phyloP scores from a whole-genome alignment of 2,797 vertebrate species.

The Meriones psammophilus region DNA sequence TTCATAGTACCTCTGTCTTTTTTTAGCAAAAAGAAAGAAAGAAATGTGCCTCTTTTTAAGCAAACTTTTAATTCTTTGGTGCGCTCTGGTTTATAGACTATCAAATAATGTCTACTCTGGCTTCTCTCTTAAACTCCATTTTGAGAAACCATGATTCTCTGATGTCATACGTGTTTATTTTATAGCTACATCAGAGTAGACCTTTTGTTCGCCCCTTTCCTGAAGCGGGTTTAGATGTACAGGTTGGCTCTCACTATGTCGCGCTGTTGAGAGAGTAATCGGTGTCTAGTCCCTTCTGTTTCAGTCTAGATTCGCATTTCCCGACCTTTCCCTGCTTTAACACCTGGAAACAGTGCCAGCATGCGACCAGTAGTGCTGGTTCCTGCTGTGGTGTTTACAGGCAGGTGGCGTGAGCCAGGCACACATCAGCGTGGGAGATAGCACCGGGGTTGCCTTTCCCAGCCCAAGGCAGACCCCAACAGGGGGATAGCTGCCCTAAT shows the following conservation, averaged over 20 bases:
- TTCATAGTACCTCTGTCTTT: slow-evolving; percentile 32
- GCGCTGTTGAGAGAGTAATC: neutral
- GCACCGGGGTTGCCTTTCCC: neutral
- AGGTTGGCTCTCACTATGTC: slow-evolving; percentile 19
- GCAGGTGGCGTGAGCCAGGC: neutral
- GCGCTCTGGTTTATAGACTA: slow-evolving; percentile 20
- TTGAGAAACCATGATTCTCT: slow-evolving; percentile 20
- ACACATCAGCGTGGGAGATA: neutral
- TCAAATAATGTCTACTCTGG: slow-evolving; percentile 34
- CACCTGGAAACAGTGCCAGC: neutral
- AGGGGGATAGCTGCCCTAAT: neutral
- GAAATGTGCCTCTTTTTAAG: slow-evolving; percentile 16
- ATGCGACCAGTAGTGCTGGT: neutral
- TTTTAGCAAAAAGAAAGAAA: neutral
- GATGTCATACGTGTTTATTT: neutral
- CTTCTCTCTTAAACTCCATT: slow-evolving; percentile 15
- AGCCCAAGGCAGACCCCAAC: neutral
- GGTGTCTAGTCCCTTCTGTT: neutral
- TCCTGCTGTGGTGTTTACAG: neutral
- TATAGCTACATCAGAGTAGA: neutral
- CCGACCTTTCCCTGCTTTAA: neutral
- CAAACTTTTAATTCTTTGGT: slow-evolving; percentile 19
- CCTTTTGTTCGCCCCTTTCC: slow-evolving; percentile 45
- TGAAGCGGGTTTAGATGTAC: slow-evolving; percentile 2
- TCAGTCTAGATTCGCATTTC: neutral